Base-by-base conservation (phyloP, 2,797 vertebrate species). In the Protonibea diacanthus region DNA sequence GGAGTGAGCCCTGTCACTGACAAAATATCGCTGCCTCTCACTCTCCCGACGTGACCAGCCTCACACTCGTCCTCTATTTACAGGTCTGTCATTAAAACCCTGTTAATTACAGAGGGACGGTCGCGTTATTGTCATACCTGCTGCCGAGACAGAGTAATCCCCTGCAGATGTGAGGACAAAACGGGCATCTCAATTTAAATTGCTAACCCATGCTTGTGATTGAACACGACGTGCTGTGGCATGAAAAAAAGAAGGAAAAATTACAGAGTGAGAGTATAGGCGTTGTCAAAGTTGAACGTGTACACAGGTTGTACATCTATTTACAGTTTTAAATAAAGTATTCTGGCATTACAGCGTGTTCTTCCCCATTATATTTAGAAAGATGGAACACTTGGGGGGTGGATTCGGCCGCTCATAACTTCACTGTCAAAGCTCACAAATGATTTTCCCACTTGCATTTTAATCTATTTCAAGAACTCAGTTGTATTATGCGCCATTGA, bases 131-230 rank as follows among this genome's bases (percentile, higher is more conserved):
- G 74, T 74, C 21, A 18, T 79, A 73, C 78, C 78, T 64, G 51
- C 87, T 71, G 71, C 69, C 71, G 80, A 84, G 78, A 82, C 6
- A 40, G 56, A 47, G 40, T 23, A 52, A 75, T 61, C 49, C 44
- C 59, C 69, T 23, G 38, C 33, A 23, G 59, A 69, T 70, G 57
- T 42, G 63, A 71, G 33, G 71, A 72, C 58, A 65, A 80, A 85
- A 78, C 47, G 53, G 70, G 29, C 49, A 81, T 55, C 71, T 71
- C 76, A 6, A 81, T 84, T 81, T 62, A 68, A 76, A 85, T 77
- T 60, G 65, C 59, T 58, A 76, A 76, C 5, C 29, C 62, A 51
- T 67, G 81, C 71, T 61, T 69, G 59, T 78, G 66, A 87, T 74
- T 80, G 68, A 82, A 86, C 64, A 25, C 20, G 18, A 72, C 77